These are phyloP conservation scores for Lithosia quadra DNA, from an alignment of 2,888 invertebrate genomes.

Conservation along the genomic window DNA sequence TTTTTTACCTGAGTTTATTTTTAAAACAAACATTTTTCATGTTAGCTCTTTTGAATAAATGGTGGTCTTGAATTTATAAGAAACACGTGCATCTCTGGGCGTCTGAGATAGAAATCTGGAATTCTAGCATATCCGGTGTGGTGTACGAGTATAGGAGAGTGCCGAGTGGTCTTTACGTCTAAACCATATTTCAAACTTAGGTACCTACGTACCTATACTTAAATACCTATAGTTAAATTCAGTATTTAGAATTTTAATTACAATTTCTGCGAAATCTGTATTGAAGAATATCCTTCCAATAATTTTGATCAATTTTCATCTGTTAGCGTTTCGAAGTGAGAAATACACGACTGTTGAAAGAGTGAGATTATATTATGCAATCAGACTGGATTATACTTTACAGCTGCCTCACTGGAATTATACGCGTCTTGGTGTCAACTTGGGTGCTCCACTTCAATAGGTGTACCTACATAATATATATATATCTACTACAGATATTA, in stretches of 20 bases:
- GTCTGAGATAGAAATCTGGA: slow-evolving; percentile 39
- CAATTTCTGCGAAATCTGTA: not conserved
- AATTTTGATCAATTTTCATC: not conserved
- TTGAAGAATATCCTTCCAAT: not conserved
- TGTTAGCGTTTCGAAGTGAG: not conserved
- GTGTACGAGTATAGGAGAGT: slow-evolving; percentile 23
- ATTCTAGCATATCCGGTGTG: slow-evolving; percentile 50
- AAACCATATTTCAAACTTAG: not conserved
- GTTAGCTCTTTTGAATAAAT: slow-evolving; percentile 57
- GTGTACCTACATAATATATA: too few species aligned
- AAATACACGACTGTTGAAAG: not conserved
- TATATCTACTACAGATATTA: not conserved
- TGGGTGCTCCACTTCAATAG: slow-evolving; percentile 19
- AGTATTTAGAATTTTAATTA: not conserved
- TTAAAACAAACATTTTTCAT: slow-evolving; percentile 66
- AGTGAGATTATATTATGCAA: slow-evolving; percentile 5
- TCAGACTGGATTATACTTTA: not conserved
- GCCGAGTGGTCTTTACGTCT: slow-evolving; percentile 7
- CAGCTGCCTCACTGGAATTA: slow-evolving; percentile 10
- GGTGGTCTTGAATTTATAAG: slow-evolving; percentile 51
- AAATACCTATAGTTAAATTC: not conserved
- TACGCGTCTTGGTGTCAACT: slow-evolving; percentile 18
- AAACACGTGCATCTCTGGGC: slow-evolving; percentile 36
- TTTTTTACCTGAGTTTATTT: slow-evolving; percentile 82
- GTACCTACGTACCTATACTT: not conserved